A percentile compares a stretch with the other conserved stretches of the same genome.
Evolutionary conservation across 2,888 invertebrate species (phyloP).

Genomic region (Tanytarsus gracilentus): DNA sequence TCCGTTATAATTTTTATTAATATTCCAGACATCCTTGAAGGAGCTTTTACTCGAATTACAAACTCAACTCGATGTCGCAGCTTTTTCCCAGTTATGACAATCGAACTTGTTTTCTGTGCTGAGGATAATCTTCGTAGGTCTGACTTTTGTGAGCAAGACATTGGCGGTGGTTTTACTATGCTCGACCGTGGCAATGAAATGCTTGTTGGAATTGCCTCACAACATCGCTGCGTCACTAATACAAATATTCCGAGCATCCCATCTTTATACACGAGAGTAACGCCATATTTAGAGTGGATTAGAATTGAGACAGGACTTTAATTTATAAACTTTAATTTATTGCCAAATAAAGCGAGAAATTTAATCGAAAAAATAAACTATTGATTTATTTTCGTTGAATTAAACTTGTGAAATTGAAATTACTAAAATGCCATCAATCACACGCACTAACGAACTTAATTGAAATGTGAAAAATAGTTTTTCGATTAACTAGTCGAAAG

Average conservation of each 20-base stretch:
- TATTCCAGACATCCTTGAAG: not conserved
- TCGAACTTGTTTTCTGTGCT: constrained; percentile 14
- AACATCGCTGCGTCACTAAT: not conserved
- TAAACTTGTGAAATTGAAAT: no score
- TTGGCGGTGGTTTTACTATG: constrained; percentile 5
- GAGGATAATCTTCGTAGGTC: not conserved
- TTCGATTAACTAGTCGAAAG: no score
- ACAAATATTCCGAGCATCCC: not conserved
- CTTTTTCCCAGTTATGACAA: not conserved
- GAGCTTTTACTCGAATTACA: not conserved
- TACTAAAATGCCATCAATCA: no score
- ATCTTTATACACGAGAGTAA: constrained; percentile 12
- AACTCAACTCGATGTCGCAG: not conserved
- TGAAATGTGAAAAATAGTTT: no score
- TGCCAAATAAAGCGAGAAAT: no score
- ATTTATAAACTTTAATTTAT: not conserved
- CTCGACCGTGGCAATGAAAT: constrained; percentile 3
- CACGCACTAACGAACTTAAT: no score
- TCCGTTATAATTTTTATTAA: no score
- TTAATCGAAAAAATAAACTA: no score
- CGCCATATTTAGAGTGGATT: constrained; percentile 13
- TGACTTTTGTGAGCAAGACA: constrained; percentile 18
- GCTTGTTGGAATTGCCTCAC: constrained; percentile 9
- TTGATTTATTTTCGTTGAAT: no score
- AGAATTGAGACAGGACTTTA: not conserved